These are phyloP conservation scores for Mustela lutreola DNA, from an alignment of 2,113 vertebrate species.

Conservation along the genomic window DNA sequence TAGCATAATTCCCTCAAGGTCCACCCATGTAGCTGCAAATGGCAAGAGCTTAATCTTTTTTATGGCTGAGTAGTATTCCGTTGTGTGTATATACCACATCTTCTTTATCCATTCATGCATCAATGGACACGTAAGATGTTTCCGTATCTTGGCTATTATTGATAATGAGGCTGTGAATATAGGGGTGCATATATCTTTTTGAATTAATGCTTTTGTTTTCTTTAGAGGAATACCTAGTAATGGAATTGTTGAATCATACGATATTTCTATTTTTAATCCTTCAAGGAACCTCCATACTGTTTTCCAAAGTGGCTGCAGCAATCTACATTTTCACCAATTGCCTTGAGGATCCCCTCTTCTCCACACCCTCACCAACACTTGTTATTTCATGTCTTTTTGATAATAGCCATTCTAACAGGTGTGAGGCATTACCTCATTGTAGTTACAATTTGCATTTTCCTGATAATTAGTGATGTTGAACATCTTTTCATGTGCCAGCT, in stretches of 20 bases:
- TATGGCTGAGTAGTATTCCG: not conserved
- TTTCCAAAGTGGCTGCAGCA: not conserved
- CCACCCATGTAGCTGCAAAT: not conserved
- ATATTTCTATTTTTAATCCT: not conserved
- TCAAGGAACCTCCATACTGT: not conserved
- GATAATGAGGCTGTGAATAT: not conserved
- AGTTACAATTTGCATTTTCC: not conserved
- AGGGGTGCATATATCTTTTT: not conserved
- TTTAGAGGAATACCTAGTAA: not conserved
- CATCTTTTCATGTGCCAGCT: not conserved
- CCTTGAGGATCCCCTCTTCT: not conserved
- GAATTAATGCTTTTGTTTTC: not conserved
- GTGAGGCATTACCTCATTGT: not conserved
- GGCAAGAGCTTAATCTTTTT: not conserved
- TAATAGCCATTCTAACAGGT: not conserved
- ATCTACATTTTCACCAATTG: not conserved
- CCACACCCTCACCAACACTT: not conserved
- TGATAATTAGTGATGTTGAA: not conserved
- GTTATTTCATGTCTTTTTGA: not conserved
- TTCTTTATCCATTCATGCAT: not conserved
- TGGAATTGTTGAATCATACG: not conserved
- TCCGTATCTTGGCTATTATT: not conserved
- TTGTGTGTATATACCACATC: not conserved
- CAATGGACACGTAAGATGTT: not conserved
- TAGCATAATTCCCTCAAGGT: not conserved